Percentiles rank a stretch among this genome's conserved stretches.
phyloP scores from a whole-genome alignment of 2,888 invertebrate species.

The Amphipyra berbera region DNA sequence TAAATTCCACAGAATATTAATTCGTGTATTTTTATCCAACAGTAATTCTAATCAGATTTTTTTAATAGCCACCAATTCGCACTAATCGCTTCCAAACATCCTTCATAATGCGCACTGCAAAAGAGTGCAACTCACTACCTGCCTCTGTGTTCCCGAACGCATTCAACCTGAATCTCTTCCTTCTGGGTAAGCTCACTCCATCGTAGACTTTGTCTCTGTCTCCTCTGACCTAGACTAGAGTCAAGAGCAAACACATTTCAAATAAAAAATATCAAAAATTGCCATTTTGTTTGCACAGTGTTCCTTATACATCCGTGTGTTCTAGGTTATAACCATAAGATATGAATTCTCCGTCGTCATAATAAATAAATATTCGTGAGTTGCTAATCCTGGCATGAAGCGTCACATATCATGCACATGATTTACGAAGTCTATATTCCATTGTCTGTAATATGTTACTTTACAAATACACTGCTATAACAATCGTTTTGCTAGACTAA shows the following conservation, averaged over 20 bases:
- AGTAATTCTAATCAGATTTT: neutral
- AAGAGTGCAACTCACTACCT: no score
- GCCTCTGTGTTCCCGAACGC: no score
- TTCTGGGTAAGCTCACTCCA: no score
- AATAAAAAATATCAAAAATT: no score
- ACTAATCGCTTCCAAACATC: no score
- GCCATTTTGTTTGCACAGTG: conserved; percentile 5
- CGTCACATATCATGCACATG: conserved; percentile 29
- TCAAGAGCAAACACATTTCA: no score
- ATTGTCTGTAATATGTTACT: conserved; percentile 6
- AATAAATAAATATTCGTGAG: conserved; percentile 34
- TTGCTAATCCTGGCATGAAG: conserved; percentile 29
- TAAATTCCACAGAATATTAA: neutral
- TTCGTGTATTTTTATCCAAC: conserved; percentile 5
- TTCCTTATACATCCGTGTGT: neutral
- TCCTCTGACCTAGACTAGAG: no score
- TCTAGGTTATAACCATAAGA: neutral
- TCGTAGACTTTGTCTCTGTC: no score
- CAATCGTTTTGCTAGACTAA: neutral
- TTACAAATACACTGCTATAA: neutral
- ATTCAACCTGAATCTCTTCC: no score
- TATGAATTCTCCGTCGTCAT: conserved; percentile 1
- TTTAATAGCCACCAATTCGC: no score
- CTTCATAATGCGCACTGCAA: no score
- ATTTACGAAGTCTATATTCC: conserved; percentile 13